These are phyloP conservation scores for Petrophora chlorosata DNA, from an alignment of 2,888 invertebrate species.

Conservation along the genomic window DNA sequence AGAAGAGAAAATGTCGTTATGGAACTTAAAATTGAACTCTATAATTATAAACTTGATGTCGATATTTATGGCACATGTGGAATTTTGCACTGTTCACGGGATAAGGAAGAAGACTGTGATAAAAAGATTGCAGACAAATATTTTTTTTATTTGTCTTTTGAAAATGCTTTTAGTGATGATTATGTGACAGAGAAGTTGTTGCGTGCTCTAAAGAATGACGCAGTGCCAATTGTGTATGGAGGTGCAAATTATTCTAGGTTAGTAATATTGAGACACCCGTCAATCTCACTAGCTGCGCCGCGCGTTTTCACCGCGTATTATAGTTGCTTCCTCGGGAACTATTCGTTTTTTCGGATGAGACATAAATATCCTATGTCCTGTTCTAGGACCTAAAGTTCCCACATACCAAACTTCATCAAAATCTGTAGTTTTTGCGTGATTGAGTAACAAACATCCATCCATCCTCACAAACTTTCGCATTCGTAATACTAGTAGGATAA, in stretches of 20 bases:
- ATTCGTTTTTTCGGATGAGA: too few relatives aligned
- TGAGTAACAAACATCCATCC: too few relatives aligned
- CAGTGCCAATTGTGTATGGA: slow-evolving; percentile 88
- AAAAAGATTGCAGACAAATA: slow-evolving; percentile 43
- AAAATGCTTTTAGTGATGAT: slow-evolving; percentile 63
- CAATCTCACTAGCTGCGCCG: too few relatives aligned
- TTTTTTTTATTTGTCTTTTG: slow-evolving; percentile 67
- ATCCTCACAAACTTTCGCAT: too few relatives aligned
- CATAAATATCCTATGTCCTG: too few relatives aligned
- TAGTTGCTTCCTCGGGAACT: too few relatives aligned
- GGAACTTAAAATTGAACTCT: slow-evolving; percentile 30
- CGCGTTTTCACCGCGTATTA: too few relatives aligned
- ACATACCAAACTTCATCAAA: too few relatives aligned
- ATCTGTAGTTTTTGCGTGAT: too few relatives aligned
- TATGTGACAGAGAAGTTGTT: slow-evolving; percentile 62
- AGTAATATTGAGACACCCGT: too few relatives aligned
- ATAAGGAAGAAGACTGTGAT: slow-evolving; percentile 46
- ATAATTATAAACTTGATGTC: slow-evolving; percentile 25
- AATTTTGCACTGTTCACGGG: slow-evolving; percentile 31
- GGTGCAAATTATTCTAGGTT: slow-evolving; percentile 72
- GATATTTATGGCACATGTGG: slow-evolving; percentile 46
- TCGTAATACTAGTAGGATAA: too few relatives aligned
- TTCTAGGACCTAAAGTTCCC: too few relatives aligned
- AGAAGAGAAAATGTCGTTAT: slow-evolving; percentile 29
- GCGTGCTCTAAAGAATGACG: slow-evolving; percentile 64